phyloP scores from a whole-genome alignment of 2,888 invertebrate genomes.

The Heliothis peltigera region DNA sequence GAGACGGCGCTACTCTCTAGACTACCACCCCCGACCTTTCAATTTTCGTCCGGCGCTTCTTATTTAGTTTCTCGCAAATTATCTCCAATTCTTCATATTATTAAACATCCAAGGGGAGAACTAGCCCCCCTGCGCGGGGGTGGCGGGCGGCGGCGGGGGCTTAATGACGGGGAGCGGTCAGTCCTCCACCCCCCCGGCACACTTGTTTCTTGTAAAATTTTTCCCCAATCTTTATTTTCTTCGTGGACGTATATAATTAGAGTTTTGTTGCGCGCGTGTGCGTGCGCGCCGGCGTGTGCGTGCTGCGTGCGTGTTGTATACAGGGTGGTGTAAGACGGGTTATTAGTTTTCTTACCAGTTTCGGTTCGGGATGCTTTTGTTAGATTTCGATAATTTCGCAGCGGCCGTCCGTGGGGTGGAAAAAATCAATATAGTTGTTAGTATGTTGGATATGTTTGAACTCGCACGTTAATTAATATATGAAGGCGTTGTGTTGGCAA shows the following conservation, averaged over 20 bases:
- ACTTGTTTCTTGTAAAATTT: slow-evolving; percentile 90
- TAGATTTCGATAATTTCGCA: slow-evolving; percentile 90
- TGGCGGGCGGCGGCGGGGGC: slow-evolving; percentile 72
- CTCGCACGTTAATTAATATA: slow-evolving; percentile 63
- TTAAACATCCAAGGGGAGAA: slow-evolving; percentile 89
- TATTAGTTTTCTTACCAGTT: slow-evolving; percentile 90
- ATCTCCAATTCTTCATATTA: slow-evolving; percentile 91
- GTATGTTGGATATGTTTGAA: slow-evolving; percentile 64
- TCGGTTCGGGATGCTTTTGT: slow-evolving; percentile 86
- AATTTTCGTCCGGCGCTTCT: slow-evolving; percentile 89
- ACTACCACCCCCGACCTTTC: slow-evolving; percentile 79
- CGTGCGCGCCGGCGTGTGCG: slow-evolving; percentile 60
- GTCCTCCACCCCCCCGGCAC: slow-evolving; percentile 82
- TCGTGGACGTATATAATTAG: slow-evolving; percentile 89
- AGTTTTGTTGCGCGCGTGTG: slow-evolving; percentile 68
- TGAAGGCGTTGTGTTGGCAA: slow-evolving; percentile 53
- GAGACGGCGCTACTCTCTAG: slow-evolving; percentile 56
- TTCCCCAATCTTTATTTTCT: slow-evolving; percentile 90
- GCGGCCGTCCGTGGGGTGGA: slow-evolving; percentile 74
- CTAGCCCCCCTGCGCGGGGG: slow-evolving; percentile 77
- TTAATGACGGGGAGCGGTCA: slow-evolving; percentile 89
- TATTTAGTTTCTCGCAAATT: slow-evolving; percentile 91
- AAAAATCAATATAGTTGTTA: slow-evolving; percentile 77
- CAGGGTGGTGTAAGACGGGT: slow-evolving; percentile 83
- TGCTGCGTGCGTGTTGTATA: slow-evolving; percentile 61